phyloP scores from a whole-genome alignment of 2,888 invertebrate genomes.

The Callosobruchus maculatus region DNA sequence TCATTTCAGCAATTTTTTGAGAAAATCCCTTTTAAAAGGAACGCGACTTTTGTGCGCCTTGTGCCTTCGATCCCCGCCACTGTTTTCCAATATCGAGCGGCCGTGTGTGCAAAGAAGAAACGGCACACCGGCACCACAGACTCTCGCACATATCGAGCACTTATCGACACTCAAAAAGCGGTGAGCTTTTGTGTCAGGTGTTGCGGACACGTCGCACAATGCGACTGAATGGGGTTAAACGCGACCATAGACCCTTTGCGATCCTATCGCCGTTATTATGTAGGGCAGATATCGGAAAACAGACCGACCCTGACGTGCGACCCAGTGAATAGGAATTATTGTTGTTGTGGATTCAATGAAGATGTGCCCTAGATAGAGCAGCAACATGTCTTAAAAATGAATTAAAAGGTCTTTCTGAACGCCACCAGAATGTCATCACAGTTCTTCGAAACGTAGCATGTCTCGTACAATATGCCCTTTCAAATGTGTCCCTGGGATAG shows the following conservation, averaged over 20 bases:
- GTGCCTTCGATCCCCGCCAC: neutral
- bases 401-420: no score
- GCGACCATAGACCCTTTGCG: neutral
- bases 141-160: conserved; percentile 14
- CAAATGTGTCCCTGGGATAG: no score
- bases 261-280: neutral
- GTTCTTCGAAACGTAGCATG: no score
- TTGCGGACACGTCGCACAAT: conserved; percentile 25
- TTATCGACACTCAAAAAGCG: conserved; percentile 29
- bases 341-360: neutral
- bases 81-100: neutral
- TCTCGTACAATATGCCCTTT: no score
- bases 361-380: neutral
- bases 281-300: neutral
- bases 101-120: conserved; percentile 13
- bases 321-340: neutral
- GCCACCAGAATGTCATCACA: no score
- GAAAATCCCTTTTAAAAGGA: no score
- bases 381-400: no score
- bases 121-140: conserved; percentile 12
- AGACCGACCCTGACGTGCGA: neutral
- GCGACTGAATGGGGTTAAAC: conserved; percentile 22
- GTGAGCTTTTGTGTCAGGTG: conserved; percentile 26
- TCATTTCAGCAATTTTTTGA: no score
- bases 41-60: no score